phyloP scores from a whole-genome alignment of 1,140 invertebrate genomes.

The Drosophila littoralis region DNA sequence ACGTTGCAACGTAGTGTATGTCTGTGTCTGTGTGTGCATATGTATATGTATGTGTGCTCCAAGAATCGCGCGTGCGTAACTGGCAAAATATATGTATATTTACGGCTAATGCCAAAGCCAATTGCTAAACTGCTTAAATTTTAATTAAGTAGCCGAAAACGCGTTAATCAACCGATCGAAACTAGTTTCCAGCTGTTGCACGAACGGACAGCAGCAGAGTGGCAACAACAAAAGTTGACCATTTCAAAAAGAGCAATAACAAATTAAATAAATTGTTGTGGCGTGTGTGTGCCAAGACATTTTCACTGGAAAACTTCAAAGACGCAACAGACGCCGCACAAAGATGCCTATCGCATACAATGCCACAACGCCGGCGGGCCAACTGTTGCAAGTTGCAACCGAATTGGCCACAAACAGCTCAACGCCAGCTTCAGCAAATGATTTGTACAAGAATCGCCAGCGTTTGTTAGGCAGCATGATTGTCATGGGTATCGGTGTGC shows the following conservation, averaged over 20 bases:
- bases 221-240: constrained; percentile 11
- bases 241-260: neutral
- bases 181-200: constrained; percentile 46
- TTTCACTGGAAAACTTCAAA: constrained; percentile 31
- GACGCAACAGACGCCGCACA: neutral
- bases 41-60: neutral
- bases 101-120: constrained; percentile 2
- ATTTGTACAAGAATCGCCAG: constrained; percentile 54
- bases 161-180: constrained; percentile 10
- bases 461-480: constrained; percentile 56
- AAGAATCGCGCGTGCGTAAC: too few species aligned
- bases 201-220: constrained; percentile 6
- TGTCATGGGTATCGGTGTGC: constrained; percentile 73
- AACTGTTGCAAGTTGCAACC: constrained; percentile 11
- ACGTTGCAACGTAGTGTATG: constrained; percentile 22
- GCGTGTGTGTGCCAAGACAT: constrained; percentile 21
- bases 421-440: neutral
- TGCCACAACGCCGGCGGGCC: constrained; percentile 40
- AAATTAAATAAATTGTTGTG: constrained; percentile 12
- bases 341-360: constrained; percentile 31
- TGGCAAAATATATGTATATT: neutral
- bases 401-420: constrained; percentile 10
- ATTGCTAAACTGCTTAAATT: constrained; percentile 11
- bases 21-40: neutral
- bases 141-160: constrained; percentile 12